Base-by-base conservation (phyloP, 2,888 invertebrate genomes). In the Idaea straminata region DNA sequence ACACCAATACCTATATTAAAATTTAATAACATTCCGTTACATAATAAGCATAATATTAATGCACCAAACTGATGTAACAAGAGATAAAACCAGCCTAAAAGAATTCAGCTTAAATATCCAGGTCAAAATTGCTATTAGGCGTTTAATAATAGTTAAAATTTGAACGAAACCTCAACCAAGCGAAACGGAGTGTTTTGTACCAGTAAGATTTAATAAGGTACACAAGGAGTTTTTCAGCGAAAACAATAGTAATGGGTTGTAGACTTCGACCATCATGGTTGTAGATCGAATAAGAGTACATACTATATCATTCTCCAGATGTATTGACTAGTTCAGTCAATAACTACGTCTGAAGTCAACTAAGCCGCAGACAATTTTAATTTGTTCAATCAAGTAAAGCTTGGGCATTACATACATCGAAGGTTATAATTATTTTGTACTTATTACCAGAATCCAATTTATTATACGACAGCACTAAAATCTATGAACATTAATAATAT, bases 371-470 rank as follows among this genome's bases (percentile, higher is more conserved):
- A 25, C 25, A 25, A 25, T 25, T 25, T 25, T 25, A 25, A 2
- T 25, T 25, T 25, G 2, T 25, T 25, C 3, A 16, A 59, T 59
- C 5, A 59, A n/a, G 15, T 34, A n/a, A 36, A 25, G 25, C 25
- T 62, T 47, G 5, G 10, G 47, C 10, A 47, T 47, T 47, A 47
- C 10, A 10, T 62, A 60, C 15, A 47, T 62, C 59, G 25, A 38
- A 61, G 47, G 47, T 47, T 47, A 47, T 65, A 62, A 64, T 66
- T 64, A 67, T 57, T 61, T 66, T 61, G 61, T 68, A 69, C 68
- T 64, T 64, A 64, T 65, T 62, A 47, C 61, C 36, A 57, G 66
- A 69, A 71, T 64, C 70, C 64, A 71, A 71, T 72, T 71, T 65
- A 66, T 47, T 10, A 47, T 68, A 5, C 59, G 62, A 66, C 62